Evolutionary conservation across 1,140 invertebrate species (phyloP).

Genomic region (Lepidurus packardi): DNA sequence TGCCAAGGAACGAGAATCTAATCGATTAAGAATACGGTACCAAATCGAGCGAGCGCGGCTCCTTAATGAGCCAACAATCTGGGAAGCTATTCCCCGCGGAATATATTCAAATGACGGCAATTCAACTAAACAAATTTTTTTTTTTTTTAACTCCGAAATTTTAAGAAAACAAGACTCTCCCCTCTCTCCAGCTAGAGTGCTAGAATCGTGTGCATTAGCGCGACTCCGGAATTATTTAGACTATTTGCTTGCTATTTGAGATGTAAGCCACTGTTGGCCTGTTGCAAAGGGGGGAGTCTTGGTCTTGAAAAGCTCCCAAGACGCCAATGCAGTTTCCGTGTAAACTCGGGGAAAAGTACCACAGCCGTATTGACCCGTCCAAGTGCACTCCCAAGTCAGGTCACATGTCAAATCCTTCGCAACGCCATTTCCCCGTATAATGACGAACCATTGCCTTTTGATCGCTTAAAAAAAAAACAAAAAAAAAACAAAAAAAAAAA

Average conservation of each 20-base stretch:
- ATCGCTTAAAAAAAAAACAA: not conserved
- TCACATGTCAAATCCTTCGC: not conserved
- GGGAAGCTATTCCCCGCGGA: too few species aligned
- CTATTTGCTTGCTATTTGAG: not conserved
- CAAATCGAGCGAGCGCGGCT: too few species aligned
- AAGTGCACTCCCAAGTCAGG: constrained; percentile 17
- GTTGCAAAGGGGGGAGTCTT: not conserved
- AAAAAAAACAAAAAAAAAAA: too few species aligned
- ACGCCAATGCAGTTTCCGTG: constrained; percentile 12
- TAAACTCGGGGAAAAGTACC: not conserved
- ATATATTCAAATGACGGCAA: too few species aligned
- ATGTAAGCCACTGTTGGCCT: not conserved
- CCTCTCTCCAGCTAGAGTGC: not conserved
- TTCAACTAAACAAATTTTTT: too few species aligned
- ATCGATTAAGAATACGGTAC: too few species aligned
- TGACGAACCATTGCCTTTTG: not conserved
- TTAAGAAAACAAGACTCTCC: too few species aligned
- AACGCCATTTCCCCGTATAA: not conserved
- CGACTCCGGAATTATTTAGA: not conserved
- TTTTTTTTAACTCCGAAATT: too few species aligned
- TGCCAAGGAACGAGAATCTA: too few species aligned
- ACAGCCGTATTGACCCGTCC: constrained; percentile 3
- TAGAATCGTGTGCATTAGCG: constrained; percentile 9
- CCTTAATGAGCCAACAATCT: too few species aligned
- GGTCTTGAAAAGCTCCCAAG: not conserved